phyloP scores from a whole-genome alignment of 1,140 invertebrate species.

The Hesperophylax magnus region DNA sequence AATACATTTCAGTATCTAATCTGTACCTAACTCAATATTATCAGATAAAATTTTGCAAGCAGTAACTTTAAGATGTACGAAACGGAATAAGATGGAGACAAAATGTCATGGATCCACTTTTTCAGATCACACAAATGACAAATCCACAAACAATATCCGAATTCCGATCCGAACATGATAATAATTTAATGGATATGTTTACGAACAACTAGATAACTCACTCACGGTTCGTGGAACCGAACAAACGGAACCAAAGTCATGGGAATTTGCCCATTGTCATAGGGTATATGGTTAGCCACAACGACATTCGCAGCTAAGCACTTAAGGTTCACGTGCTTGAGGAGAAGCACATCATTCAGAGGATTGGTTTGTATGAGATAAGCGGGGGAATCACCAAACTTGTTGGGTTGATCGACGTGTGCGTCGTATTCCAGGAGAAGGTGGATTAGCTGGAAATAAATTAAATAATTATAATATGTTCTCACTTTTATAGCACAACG shows the following conservation, averaged over 20 bases:
- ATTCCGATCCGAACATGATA: neutral
- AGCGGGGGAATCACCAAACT: conserved; percentile 77
- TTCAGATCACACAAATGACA: too few species aligned
- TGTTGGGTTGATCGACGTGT: conserved; percentile 87
- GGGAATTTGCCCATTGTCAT: conserved; percentile 73
- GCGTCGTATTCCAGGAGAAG: conserved; percentile 82
- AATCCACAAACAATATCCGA: too few species aligned
- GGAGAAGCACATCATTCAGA: conserved; percentile 75
- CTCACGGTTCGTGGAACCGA: conserved; percentile 69
- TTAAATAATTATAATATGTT: neutral
- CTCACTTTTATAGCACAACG: neutral
- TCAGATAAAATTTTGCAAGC: too few species aligned
- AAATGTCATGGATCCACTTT: too few species aligned
- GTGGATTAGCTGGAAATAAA: conserved; percentile 74
- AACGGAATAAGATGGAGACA: too few species aligned
- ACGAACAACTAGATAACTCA: neutral
- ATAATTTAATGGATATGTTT: conserved; percentile 37
- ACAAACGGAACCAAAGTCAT: conserved; percentile 75
- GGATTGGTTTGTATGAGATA: conserved; percentile 74
- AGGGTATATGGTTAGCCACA: conserved; percentile 74
- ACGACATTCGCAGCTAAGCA: conserved; percentile 84
- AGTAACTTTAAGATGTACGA: too few species aligned
- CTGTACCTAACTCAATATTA: too few species aligned
- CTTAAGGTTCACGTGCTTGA: conserved; percentile 80
- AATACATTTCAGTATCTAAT: too few species aligned